Evolutionary conservation across 2,113 vertebrate genomes (phyloP), one percentile per base, ranked within the genome.

Genomic region (Mola mola): DNA sequence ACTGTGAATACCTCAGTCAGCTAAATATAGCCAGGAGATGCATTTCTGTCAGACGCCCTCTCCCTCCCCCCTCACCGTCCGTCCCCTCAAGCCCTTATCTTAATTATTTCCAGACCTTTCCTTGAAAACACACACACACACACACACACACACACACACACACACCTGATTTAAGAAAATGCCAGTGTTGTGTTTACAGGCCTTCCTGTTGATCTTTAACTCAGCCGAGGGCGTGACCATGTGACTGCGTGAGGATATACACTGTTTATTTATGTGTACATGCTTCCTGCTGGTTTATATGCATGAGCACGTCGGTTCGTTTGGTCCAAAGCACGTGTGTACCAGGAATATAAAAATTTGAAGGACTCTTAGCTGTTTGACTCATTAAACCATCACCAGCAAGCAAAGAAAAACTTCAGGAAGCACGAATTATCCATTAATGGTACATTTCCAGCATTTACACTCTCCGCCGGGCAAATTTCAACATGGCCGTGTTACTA

Each of bases 41-140:
- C 62, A 66, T 80, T 72, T 71, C 68, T 60, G 53, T 73, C 56
- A 44, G 38, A 49, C 66, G 29, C 48, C 68, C 70, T 72, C 19
- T 5, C 15, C 31, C 34, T 29, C 44, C 55, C 44, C 62, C 48
- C 34, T 16, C 63, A 62, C 63, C 55, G 12, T 53, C 63, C 55
- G 12, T 53, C 51, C 70, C 66, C 64, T 75, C 50, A 24, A 66
- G 72, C 67, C 69, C 68, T 86, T 87, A 89, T 89, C 85, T 87
- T 87, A 86, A 89, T 89, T 81, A 86, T 79, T 89, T 78, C 85
- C 87, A 89, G 87, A 72, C 83, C 59, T 68, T 65, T 68, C 37
- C 17, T 63, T 25, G 52, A 20, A 22, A 41, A 72, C n/a, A 12
- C 62, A 83, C 28, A 75, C 60, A 75, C 65, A 46, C 67, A 78